Conservation (phyloP, 2,888 invertebrate species). For the Zelleria hepariella region DNA sequence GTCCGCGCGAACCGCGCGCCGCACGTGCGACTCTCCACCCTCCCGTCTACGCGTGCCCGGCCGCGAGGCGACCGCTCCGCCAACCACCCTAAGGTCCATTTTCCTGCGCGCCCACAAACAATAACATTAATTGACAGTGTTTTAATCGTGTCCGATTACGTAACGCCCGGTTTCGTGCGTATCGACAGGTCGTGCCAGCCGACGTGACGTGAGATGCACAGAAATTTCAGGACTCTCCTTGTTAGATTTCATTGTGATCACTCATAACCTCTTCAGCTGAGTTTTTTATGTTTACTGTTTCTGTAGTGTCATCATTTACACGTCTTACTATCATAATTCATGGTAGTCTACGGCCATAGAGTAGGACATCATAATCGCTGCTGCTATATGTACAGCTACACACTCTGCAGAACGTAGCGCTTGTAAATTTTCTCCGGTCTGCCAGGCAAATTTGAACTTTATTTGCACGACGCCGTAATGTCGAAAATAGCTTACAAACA, state of each 20-base stretch:
- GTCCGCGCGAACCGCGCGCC: constrained; percentile 37
- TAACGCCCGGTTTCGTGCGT: constrained; percentile 47
- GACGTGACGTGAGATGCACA: neutral
- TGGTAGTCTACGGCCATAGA: neutral
- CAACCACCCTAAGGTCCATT: constrained; percentile 10
- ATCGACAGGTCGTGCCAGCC: constrained; percentile 33
- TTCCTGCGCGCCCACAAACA: constrained; percentile 18
- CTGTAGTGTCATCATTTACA: neutral
- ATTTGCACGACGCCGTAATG: neutral
- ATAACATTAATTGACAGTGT: constrained; percentile 29
- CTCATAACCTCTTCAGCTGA: neutral
- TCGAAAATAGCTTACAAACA: neutral
- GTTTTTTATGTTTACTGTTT: neutral
- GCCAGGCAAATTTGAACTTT: neutral
- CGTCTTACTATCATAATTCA: neutral
- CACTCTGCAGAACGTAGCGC: neutral
- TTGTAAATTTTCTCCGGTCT: neutral
- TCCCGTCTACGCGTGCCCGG: constrained; percentile 34
- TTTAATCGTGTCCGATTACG: constrained; percentile 49
- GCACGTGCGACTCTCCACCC: constrained; percentile 28
- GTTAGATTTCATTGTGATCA: neutral
- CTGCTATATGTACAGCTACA: neutral
- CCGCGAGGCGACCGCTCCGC: neutral
- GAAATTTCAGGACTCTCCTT: neutral
- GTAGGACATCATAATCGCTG: neutral